Conservation (phyloP, 2,888 invertebrate genomes). For the Limnephilus marmoratus region DNA sequence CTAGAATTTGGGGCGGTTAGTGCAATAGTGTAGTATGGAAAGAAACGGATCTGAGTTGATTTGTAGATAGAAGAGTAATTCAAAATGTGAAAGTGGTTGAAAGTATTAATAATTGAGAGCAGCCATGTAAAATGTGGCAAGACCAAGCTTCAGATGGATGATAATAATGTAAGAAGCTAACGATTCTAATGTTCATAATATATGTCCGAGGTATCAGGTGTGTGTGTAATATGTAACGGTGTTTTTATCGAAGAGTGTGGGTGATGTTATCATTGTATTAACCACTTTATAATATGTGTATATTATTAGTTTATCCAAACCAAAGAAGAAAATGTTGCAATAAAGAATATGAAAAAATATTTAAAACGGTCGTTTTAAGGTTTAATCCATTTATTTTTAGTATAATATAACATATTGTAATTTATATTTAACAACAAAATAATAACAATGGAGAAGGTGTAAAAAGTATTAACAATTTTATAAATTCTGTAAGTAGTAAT, state of each 20-base stretch:
- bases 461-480: conserved; percentile 5
- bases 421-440: conserved; percentile 3
- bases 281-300: too few species aligned
- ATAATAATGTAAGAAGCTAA: background rate
- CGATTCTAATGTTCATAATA: background rate
- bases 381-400: background rate
- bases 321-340: background rate
- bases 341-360: background rate
- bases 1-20: background rate
- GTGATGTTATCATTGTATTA: too few species aligned
- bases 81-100: background rate
- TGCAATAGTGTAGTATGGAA: background rate
- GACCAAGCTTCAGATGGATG: background rate
- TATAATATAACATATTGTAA: background rate
- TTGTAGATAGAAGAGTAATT: background rate
- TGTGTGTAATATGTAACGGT: too few species aligned
- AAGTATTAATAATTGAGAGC: background rate
- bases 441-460: background rate
- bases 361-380: background rate
- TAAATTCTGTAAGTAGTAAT: background rate
- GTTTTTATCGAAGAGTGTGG: too few species aligned
- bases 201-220: background rate
- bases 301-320: background rate
- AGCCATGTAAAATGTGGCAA: background rate
- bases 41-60: background rate